Evolutionary conservation across 1,140 invertebrate genomes (phyloP), one percentile per base, ranked within the genome.

Genomic region (Dreissena rostriformis): DNA sequence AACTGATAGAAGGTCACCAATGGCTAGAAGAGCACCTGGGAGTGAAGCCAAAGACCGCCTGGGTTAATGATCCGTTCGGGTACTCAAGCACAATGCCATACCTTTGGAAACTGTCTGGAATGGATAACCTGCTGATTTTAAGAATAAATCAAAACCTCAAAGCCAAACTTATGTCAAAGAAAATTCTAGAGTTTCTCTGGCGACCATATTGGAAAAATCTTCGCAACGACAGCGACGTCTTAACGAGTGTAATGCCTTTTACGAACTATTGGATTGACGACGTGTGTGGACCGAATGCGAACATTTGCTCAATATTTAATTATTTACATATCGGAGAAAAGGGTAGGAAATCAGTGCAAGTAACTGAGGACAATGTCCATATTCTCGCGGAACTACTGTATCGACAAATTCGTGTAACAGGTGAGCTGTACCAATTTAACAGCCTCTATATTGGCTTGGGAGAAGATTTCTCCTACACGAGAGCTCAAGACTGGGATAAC

Each of bases 241-340:
- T 84, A 12, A 96, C 65, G 98, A 98, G 97, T 95, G 98, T 14
- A 98, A 94, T 99, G 98, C 99, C 90, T 97, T 98, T 0, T 99
- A 98, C 94, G 98, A 98, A 0, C 98, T 98, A 0, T 97, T 99
- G 95, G 98, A 98, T 5, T 97, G 98, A 94, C 93, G 98, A 51
- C 99, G 98, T 92, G 99, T 1, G 99, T 57, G 82, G 82, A 12
- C 82, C 82, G 26, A 55, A 77, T 1, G 97, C 97, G 94, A 53
- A 10, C 15, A 93, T 98, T 29, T 99, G 98, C 91, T 99, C 98
- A 92, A 98, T 99, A 92, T 99, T 99, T 94, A 98, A 99, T 94
- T 99, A 99, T 90, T 97, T 96, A 90, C 94, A 98, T 91, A 96
- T 39, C 88, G 93, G 66, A 95, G 95, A 78, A 95, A 96, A 7